These are phyloP conservation scores for Koerneria pararmatus DNA, from an alignment of 2,888 invertebrate genomes.

Conservation along the genomic window DNA sequence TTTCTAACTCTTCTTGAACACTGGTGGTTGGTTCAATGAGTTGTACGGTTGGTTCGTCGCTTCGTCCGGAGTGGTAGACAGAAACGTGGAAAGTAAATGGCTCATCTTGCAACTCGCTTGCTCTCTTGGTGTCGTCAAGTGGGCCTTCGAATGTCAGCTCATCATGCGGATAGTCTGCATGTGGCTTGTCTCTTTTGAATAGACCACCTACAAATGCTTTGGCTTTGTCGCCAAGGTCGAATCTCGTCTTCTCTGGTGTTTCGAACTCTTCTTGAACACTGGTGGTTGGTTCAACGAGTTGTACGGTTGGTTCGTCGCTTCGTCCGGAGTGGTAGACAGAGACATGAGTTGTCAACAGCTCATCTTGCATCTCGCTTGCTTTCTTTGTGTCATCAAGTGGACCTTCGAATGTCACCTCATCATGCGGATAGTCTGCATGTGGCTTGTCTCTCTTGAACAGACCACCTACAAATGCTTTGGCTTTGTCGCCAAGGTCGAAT, in stretches of 20 bases:
- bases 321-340: conserved; percentile 9
- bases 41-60: not conserved
- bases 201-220: conserved; percentile 4
- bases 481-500: no score
- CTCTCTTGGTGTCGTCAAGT: not conserved
- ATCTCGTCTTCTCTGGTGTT: conserved; percentile 8
- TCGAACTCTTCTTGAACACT: not conserved
- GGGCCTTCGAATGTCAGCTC: conserved; percentile 6
- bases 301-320: no score
- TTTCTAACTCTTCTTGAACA: no score
- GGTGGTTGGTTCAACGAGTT: no score
- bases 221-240: conserved; percentile 13
- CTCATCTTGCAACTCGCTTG: not conserved
- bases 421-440: no score
- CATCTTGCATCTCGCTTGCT: not conserved
- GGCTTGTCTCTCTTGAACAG: no score
- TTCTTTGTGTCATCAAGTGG: not conserved
- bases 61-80: conserved; percentile 5
- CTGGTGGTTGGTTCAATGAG: no score
- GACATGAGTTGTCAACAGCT: not conserved
- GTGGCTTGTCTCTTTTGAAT: conserved; percentile 6
- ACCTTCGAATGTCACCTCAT: no score
- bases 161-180: conserved; percentile 1
- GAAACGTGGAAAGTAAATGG: conserved; percentile 1
- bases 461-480: no score